A percentile compares a stretch with the other conserved stretches of the same genome.
These are phyloP conservation scores for Leuciscus idus DNA, from an alignment of 2,113 vertebrate genomes.

Conservation along the genomic window DNA sequence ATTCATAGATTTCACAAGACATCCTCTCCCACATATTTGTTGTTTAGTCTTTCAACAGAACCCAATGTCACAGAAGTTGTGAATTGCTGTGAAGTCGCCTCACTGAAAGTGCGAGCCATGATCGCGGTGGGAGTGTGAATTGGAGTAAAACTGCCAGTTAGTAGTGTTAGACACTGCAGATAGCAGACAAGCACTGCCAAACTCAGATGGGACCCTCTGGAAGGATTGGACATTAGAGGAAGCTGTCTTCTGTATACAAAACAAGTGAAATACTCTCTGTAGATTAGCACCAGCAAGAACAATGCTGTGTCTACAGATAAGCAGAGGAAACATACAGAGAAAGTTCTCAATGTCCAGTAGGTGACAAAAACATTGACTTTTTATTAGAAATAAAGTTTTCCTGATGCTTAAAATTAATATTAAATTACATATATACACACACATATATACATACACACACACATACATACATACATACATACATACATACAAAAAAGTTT, in stretches of 20 bases:
- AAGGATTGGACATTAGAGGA: neutral
- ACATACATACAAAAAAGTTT: neutral
- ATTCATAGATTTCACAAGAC: neutral
- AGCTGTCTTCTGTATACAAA: neutral
- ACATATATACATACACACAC: too few species aligned
- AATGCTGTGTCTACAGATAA: too few species aligned
- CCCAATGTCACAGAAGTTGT: neutral
- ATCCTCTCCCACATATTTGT: neutral
- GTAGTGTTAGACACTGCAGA: neutral
- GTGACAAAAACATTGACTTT: too few species aligned
- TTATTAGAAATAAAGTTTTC: neutral
- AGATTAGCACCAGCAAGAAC: neutral
- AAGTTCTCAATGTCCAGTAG: too few species aligned
- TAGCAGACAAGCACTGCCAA: constrained; percentile 1
- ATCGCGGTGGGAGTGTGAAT: neutral
- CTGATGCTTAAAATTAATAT: neutral
- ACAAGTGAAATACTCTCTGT: neutral
- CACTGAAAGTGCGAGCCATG: neutral
- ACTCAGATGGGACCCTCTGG: neutral
- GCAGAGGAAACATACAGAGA: too few species aligned
- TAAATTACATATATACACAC: neutral
- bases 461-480: too few species aligned
- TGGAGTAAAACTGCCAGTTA: neutral
- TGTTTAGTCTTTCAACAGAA: neutral
- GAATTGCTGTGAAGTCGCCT: neutral